These are phyloP conservation scores for Myrmecobius fasciatus DNA, from an alignment of 2,113 vertebrate species.

Conservation along the genomic window DNA sequence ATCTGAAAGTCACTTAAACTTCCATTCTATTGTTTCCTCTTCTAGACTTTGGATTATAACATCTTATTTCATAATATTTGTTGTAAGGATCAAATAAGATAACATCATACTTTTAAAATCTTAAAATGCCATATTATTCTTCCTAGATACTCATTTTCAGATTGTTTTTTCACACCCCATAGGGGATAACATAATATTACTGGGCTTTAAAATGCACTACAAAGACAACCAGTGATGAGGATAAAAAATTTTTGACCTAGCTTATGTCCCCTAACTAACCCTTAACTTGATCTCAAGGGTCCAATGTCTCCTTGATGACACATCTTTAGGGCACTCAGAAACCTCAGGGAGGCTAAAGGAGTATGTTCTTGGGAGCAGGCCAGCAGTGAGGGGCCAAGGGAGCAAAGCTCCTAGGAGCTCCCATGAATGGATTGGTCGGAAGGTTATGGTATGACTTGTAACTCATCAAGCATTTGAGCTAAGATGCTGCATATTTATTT, in stretches of 20 bases:
- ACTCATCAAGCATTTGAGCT: constrained; percentile 23
- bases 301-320: constrained; percentile 58
- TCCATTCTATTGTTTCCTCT: background rate
- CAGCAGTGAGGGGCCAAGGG: constrained; percentile 50
- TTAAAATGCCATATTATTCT: background rate
- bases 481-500: constrained; percentile 52
- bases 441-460: constrained; percentile 36
- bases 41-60: background rate
- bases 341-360: constrained; percentile 54
- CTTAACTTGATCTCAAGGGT: constrained; percentile 61
- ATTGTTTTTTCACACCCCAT: background rate
- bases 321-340: constrained; percentile 49
- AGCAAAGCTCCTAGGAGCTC: constrained; percentile 51
- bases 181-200: constrained; percentile 26
- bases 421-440: constrained; percentile 27
- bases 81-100: background rate
- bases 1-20: background rate
- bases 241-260: constrained; percentile 42
- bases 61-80: background rate
- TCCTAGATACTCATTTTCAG: background rate
- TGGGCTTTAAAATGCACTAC: constrained; percentile 51
- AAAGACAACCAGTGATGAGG: constrained; percentile 44
- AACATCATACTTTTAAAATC: background rate
- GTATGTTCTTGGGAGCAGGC: constrained; percentile 66
- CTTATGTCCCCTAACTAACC: constrained; percentile 32